Evolutionary conservation across 2,797 vertebrate species (phyloP).

Genomic region (Geotria australis): DNA sequence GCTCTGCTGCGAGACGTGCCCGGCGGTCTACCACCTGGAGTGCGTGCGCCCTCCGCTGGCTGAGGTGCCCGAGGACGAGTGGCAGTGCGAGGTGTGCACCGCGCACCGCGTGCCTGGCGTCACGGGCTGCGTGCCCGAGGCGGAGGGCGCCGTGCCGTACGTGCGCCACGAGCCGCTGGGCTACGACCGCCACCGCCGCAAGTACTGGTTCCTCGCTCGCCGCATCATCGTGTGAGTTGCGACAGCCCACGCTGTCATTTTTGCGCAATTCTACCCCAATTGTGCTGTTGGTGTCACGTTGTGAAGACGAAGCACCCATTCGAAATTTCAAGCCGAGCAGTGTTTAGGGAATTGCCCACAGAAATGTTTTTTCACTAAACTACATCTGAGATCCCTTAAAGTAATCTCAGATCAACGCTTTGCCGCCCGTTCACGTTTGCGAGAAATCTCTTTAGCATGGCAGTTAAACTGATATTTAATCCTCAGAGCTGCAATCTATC

Average conservation of each 20-base stretch:
- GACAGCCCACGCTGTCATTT: background rate
- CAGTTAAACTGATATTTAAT: too few species aligned
- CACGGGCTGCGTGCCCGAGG: constrained; percentile 58
- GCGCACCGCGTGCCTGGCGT: constrained; percentile 75
- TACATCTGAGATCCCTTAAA: too few species aligned
- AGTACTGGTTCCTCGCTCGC: constrained; percentile 85
- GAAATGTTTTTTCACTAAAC: too few species aligned
- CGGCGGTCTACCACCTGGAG: constrained; percentile 81
- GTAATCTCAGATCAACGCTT: too few species aligned
- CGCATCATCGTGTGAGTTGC: constrained; percentile 65
- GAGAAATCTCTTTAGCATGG: too few species aligned
- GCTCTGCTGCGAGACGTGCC: constrained; percentile 86
- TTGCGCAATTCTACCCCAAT: too few species aligned
- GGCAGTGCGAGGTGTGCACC: constrained; percentile 87
- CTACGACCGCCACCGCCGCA: constrained; percentile 49
- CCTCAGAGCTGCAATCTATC: too few species aligned
- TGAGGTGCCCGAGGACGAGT: constrained; percentile 89
- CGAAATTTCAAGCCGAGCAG: too few species aligned
- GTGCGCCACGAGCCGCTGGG: constrained; percentile 68
- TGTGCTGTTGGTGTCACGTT: too few species aligned
- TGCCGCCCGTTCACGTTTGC: too few species aligned
- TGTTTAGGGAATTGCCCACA: too few species aligned
- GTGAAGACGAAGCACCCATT: too few species aligned
- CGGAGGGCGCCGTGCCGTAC: constrained; percentile 64
- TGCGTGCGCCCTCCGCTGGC: constrained; percentile 70